phyloP scores from a whole-genome alignment of 2,797 vertebrate genomes.

The Sarcophilus harrisii region DNA sequence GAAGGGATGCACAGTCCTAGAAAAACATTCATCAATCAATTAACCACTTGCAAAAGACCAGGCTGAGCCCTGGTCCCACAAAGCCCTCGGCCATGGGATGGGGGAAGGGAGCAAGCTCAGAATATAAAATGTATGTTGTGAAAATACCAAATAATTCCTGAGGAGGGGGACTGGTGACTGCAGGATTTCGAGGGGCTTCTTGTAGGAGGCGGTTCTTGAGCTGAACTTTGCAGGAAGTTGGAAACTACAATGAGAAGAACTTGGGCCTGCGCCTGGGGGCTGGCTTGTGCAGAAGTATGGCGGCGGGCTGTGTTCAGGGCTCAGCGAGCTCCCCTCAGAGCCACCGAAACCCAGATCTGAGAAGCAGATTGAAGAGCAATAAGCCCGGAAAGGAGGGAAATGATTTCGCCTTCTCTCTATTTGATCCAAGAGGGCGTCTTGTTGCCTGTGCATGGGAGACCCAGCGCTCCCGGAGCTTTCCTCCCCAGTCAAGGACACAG shows the following conservation, averaged over 20 bases:
- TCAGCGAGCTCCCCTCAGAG: not conserved
- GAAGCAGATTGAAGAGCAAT: not conserved
- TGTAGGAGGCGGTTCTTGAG: not conserved
- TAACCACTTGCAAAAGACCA: not conserved
- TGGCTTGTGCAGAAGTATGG: not conserved
- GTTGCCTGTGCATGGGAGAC: not conserved
- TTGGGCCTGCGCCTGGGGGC: not conserved
- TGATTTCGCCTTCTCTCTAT: not conserved
- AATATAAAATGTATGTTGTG: not conserved
- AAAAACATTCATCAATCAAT: not conserved
- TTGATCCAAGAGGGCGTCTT: not conserved
- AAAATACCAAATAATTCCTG: not conserved
- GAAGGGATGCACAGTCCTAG: not conserved
- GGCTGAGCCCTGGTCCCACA: not conserved
- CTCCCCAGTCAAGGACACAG: not conserved
- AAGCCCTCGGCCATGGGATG: not conserved
- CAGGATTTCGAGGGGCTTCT: not conserved
- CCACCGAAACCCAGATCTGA: not conserved
- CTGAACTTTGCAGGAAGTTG: not conserved
- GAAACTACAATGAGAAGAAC: not conserved
- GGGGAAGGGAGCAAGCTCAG: not conserved
- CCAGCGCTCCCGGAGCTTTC: not conserved
- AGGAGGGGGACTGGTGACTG: not conserved
- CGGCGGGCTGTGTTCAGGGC: not conserved
- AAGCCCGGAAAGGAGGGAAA: not conserved